These are phyloP conservation scores for Tarsius wallacei DNA, from an alignment of 2,797 vertebrate genomes.

Conservation along the genomic window DNA sequence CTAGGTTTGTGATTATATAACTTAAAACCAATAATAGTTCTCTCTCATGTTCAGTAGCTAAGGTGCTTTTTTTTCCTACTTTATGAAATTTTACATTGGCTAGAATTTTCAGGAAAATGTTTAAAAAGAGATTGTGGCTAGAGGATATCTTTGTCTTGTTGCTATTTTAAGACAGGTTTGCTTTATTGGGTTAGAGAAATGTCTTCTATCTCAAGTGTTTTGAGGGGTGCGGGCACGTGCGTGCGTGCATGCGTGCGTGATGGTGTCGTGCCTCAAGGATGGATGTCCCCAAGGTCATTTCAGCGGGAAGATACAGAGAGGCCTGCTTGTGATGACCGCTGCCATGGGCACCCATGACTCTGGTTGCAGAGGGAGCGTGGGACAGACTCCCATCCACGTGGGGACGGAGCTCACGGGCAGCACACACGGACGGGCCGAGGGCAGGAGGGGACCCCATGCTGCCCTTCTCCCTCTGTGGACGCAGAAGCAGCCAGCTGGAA, in stretches of 20 bases:
- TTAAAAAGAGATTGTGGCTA: not conserved
- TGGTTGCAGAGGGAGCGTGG: rapidly evolving
- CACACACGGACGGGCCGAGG: rapidly evolving
- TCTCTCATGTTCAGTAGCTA: not conserved
- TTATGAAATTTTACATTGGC: conserved; percentile 4
- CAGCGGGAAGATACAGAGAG: not conserved
- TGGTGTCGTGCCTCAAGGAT: not conserved
- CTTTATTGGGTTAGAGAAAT: not conserved
- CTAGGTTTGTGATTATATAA: not conserved
- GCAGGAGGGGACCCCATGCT: not conserved
- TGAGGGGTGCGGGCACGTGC: not conserved
- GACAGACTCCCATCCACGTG: not conserved
- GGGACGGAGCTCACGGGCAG: not conserved
- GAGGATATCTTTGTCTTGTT: conserved; percentile 19
- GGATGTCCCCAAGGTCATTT: not conserved
- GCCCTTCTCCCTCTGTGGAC: not conserved
- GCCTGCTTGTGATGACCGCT: not conserved
- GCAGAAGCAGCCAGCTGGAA: not conserved
- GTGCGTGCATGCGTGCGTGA: not conserved
- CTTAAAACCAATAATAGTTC: not conserved
- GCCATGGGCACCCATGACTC: not conserved
- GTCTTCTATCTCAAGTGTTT: not conserved
- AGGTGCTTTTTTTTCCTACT: not conserved
- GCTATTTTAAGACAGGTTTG: not conserved
- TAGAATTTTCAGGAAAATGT: conserved; percentile 38